Evolutionary conservation across 2,797 vertebrate genomes (phyloP).

Genomic region (Morelia viridis): DNA sequence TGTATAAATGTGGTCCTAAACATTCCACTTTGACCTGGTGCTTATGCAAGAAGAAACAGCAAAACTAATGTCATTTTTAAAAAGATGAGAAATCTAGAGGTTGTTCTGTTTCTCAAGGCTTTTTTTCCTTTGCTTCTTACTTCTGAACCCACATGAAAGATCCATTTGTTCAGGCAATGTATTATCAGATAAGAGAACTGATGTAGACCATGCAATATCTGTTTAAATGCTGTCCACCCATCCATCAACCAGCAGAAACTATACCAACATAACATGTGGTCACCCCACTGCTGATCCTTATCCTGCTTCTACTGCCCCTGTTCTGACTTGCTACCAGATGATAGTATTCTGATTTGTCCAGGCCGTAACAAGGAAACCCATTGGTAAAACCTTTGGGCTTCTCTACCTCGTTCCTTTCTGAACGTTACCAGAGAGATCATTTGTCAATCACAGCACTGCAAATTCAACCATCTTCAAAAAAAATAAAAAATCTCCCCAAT

Average conservation of each 20-base stretch:
- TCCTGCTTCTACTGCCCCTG: not conserved
- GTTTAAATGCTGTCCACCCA: not conserved
- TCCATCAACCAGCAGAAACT: not conserved
- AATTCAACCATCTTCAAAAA: not conserved
- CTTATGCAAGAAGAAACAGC: not conserved
- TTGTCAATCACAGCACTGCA: not conserved
- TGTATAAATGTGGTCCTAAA: constrained; percentile 7
- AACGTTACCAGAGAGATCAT: not conserved
- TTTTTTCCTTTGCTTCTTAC: not conserved
- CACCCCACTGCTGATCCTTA: not conserved
- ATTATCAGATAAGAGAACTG: not conserved
- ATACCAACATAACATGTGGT: not conserved
- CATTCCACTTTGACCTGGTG: rapidly evolving
- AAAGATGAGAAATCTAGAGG: not conserved
- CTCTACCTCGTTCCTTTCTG: not conserved
- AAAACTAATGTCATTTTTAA: not conserved
- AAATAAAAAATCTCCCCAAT: not conserved
- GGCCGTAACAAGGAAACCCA: not conserved
- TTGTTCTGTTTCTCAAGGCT: not conserved
- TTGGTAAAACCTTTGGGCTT: not conserved
- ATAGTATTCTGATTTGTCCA: not conserved
- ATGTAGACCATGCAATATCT: not conserved
- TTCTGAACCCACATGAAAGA: not conserved
- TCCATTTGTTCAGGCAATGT: not conserved
- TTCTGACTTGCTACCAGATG: not conserved